Evolutionary conservation across 2,797 vertebrate genomes (phyloP).

Genomic region (Lycodopsis pacificus): DNA sequence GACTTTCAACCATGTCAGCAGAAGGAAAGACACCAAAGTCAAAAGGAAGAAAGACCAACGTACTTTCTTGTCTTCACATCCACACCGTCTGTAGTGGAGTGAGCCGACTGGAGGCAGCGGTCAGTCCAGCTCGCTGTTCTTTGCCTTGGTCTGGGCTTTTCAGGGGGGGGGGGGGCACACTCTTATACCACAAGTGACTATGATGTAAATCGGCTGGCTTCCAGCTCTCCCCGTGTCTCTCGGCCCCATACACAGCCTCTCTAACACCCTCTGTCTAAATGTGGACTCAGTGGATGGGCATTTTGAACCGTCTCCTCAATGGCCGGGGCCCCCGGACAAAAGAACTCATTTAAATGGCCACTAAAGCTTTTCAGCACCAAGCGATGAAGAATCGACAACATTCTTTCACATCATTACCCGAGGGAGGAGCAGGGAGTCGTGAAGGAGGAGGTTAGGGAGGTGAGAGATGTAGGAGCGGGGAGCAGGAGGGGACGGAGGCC

Average conservation of each 20-base stretch:
- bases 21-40: background rate
- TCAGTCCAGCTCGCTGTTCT: slow-evolving; percentile 51
- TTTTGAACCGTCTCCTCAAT: slow-evolving; percentile 84
- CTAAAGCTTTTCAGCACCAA: slow-evolving; percentile 82
- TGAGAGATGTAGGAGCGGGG: slow-evolving; percentile 45
- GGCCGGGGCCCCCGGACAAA: slow-evolving; percentile 80
- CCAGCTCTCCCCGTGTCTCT: slow-evolving; percentile 39
- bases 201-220: slow-evolving; percentile 80
- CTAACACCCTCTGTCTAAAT: slow-evolving; percentile 76
- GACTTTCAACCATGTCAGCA: background rate
- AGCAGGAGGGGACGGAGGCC: slow-evolving; percentile 15
- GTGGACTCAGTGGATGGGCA: slow-evolving; percentile 80
- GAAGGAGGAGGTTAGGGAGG: slow-evolving; percentile 71
- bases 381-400: slow-evolving; percentile 86
- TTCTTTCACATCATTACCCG: slow-evolving; percentile 89
- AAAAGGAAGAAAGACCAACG: background rate
- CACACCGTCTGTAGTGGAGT: slow-evolving; percentile 13
- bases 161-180: slow-evolving; percentile 43
- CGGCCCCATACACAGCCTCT: slow-evolving; percentile 49
- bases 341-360: slow-evolving; percentile 86
- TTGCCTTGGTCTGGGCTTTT: slow-evolving; percentile 51
- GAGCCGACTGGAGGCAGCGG: slow-evolving; percentile 20
- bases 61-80: background rate
- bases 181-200: slow-evolving; percentile 71
- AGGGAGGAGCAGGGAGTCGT: slow-evolving; percentile 71